Conservation (phyloP, 2,797 vertebrate species). For the Schizothorax lantsangensis region DNA sequence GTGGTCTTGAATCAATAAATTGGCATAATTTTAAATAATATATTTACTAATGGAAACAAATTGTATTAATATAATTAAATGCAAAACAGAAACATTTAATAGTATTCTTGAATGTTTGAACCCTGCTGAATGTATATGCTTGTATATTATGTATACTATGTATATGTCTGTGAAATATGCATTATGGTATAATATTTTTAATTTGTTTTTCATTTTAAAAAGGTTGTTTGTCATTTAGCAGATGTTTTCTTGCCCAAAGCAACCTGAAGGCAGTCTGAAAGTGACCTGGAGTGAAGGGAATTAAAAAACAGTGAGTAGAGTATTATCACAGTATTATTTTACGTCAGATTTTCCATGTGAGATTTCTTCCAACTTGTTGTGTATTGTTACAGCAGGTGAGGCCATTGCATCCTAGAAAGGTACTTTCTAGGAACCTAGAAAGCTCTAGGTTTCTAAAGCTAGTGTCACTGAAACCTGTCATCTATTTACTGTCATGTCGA, state of each 20-base stretch:
- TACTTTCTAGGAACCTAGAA: not conserved
- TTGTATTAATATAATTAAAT: not conserved
- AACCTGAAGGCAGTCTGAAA: not conserved
- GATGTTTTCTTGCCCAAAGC: not conserved
- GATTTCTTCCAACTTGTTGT: constrained; percentile 2
- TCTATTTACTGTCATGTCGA: not conserved
- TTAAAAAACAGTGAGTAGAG: constrained; percentile 29
- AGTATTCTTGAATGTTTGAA: not conserved
- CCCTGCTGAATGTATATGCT: not conserved
- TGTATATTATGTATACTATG: not conserved
- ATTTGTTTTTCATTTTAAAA: not conserved
- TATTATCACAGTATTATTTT: not conserved
- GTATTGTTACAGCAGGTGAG: constrained; percentile 26
- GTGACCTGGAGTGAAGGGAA: not conserved
- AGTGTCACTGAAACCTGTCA: not conserved
- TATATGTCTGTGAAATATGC: not conserved
- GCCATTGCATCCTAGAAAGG: constrained; percentile 46
- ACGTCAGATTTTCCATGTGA: not conserved
- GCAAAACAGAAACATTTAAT: not conserved
- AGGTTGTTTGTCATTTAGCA: not conserved
- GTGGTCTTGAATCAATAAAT: not conserved
- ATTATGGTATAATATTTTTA: not conserved
- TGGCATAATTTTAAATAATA: no score
- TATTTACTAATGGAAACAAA: not conserved
- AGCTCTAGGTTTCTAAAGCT: not conserved